Evolutionary conservation across 2,113 vertebrate species (phyloP), one percentile per base, ranked within the genome.

Genomic region (Neopipo cinnamomea): DNA sequence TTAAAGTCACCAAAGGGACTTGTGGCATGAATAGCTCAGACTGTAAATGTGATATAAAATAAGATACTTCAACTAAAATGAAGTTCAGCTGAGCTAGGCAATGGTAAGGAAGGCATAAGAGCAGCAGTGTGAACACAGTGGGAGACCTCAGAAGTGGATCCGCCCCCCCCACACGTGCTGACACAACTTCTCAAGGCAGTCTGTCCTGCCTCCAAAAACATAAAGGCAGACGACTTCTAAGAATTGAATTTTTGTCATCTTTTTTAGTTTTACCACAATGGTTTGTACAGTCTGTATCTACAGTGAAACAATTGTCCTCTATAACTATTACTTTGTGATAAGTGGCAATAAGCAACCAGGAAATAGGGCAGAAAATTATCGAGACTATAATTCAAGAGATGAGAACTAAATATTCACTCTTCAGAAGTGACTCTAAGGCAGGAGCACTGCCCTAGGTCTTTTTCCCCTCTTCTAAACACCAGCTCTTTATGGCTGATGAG

Each of bases 71-170:
- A 3, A 21, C 30, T 52, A 56, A 72, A 59, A 30, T n/a, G 27
- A 24, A 24, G 5, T 55, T 16, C 15, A n/a, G 31, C 39, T 39
- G 12, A 33, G 17, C 22, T 72, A 33, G 42, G 13, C 66, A 81
- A n/a, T 4, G 4, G 27, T 27, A 44, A 3, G 2, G 16, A 62
- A 53, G 31, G 37, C 25, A 81, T 13, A 0, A 0, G 0, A 82
- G 56, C 14, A 71, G 62, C 52, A 66, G 16, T 5, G 25, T 3
- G 37, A 74, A 22, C 35, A 41, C 8, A 27, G 16, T 2, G 6
- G 65, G 11, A 22, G 20, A 87, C 22, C n/a, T 44, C 55, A 53
- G 39, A 42, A 37, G 15, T 1, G 0, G 22, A 47, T 15, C 3
- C n/a, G n/a, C n/a, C 5, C 19, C 19, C 5, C 1, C 31, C 9